Percentiles rank a stretch among this genome's conserved stretches.
phyloP scores from a whole-genome alignment of 2,888 invertebrate species.

The Drosophila kuntzei region DNA sequence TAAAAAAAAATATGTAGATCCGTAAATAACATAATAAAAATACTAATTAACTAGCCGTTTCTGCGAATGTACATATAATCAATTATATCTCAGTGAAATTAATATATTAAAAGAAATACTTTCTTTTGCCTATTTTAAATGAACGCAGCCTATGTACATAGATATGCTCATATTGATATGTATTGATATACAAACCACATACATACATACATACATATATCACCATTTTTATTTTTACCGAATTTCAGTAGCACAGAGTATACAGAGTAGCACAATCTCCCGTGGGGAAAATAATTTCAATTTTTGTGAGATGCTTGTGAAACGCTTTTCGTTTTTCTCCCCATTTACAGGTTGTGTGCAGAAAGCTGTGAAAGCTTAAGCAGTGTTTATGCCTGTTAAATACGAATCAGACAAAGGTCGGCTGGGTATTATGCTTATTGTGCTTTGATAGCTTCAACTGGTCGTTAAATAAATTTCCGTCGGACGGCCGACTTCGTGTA shows the following conservation, averaged over 20 bases:
- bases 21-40: too few relatives aligned
- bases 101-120: too few relatives aligned
- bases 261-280: constrained; percentile 19
- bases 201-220: too few relatives aligned
- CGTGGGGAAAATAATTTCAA: constrained; percentile 63
- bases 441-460: constrained; percentile 55
- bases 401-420: constrained; percentile 61
- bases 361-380: constrained; percentile 57
- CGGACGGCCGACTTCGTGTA: constrained; percentile 18
- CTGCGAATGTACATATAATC: too few relatives aligned
- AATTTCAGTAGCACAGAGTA: not conserved
- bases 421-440: constrained; percentile 52
- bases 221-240: not conserved
- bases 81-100: too few relatives aligned
- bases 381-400: constrained; percentile 73
- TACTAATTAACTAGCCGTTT: too few relatives aligned
- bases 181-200: too few relatives aligned
- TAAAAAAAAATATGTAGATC: too few relatives aligned
- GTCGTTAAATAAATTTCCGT: constrained; percentile 60
- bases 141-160: too few relatives aligned
- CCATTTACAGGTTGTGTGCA: constrained; percentile 19
- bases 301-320: constrained; percentile 50
- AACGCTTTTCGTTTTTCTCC: constrained; percentile 18
- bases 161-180: too few relatives aligned
- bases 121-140: too few relatives aligned